Conservation (phyloP, 1,140 invertebrate genomes). For the Lithobius niger region DNA sequence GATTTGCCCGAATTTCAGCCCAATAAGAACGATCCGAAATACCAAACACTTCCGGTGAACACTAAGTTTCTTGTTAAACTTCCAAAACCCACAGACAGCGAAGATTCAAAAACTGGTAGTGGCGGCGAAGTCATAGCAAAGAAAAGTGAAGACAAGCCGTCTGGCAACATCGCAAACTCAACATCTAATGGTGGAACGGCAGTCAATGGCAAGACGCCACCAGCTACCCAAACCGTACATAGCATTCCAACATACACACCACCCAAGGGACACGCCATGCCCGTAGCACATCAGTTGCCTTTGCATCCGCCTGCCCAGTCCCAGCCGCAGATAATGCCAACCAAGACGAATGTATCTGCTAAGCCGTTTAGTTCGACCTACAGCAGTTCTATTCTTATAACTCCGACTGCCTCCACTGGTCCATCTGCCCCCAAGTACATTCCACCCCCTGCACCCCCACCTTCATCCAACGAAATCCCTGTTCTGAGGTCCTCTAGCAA, state of each 20-base stretch:
- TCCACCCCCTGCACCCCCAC: neutral
- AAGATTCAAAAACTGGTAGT: slow-evolving; percentile 21
- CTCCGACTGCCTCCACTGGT: neutral
- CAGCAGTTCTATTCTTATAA: neutral
- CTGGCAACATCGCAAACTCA: slow-evolving; percentile 8
- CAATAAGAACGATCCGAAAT: slow-evolving; percentile 83
- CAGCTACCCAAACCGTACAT: slow-evolving; percentile 21
- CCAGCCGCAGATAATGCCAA: slow-evolving; percentile 4
- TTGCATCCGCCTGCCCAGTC: no score
- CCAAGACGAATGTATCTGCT: slow-evolving; percentile 13
- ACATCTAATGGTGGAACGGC: slow-evolving; percentile 13
- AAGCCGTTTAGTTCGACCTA: slow-evolving; percentile 9
- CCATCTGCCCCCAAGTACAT: neutral
- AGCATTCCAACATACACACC: slow-evolving; percentile 20
- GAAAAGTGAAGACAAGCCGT: neutral
- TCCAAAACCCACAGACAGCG: slow-evolving; percentile 12
- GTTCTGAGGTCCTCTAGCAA: neutral
- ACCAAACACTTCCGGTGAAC: slow-evolving; percentile 82
- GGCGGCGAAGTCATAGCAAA: neutral
- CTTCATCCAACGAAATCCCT: neutral
- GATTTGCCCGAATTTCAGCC: slow-evolving; percentile 34
- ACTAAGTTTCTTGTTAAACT: slow-evolving; percentile 49
- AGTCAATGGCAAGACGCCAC: slow-evolving; percentile 1
- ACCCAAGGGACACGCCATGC: slow-evolving; percentile 18
- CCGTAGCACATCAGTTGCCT: slow-evolving; percentile 9